phyloP scores from a whole-genome alignment of 1,140 invertebrate species.

The Homalodisca vitripennis region DNA sequence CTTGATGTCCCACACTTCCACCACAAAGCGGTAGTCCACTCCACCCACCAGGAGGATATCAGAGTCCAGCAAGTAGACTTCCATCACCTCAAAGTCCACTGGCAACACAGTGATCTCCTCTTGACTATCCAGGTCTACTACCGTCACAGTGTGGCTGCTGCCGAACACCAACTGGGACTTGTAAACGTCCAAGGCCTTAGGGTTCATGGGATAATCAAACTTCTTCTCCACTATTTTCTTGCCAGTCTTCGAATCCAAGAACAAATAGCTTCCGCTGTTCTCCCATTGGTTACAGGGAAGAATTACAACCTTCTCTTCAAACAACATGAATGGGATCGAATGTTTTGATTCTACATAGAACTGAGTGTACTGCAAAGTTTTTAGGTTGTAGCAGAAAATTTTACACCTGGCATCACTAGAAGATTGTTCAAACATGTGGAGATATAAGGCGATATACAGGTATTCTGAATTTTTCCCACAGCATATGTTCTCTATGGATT shows the following conservation, averaged over 20 bases:
- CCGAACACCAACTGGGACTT: background rate
- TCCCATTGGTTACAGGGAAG: conserved; percentile 12
- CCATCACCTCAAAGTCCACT: conserved; percentile 8
- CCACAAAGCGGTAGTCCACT: background rate
- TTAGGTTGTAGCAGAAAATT: conserved; percentile 29
- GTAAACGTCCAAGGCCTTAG: background rate
- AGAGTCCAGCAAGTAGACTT: background rate
- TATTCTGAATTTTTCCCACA: conserved; percentile 10
- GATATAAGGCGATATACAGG: background rate
- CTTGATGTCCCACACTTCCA: conserved; percentile 17
- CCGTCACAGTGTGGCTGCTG: background rate
- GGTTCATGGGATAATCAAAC: conserved; percentile 8
- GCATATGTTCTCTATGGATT: conserved; percentile 16
- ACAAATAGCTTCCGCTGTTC: conserved; percentile 8
- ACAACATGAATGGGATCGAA: conserved; percentile 17
- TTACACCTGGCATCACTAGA: background rate
- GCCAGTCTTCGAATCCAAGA: background rate
- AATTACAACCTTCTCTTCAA: conserved; percentile 6
- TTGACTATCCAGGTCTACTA: background rate
- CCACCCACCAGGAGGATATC: conserved; percentile 7
- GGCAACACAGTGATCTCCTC: background rate
- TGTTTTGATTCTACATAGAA: conserved; percentile 15
- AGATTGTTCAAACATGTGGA: background rate
- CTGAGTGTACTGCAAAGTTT: conserved; percentile 26
- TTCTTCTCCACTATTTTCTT: conserved; percentile 2